phyloP scores from a whole-genome alignment of 2,113 vertebrate genomes.

The Colius striatus region DNA sequence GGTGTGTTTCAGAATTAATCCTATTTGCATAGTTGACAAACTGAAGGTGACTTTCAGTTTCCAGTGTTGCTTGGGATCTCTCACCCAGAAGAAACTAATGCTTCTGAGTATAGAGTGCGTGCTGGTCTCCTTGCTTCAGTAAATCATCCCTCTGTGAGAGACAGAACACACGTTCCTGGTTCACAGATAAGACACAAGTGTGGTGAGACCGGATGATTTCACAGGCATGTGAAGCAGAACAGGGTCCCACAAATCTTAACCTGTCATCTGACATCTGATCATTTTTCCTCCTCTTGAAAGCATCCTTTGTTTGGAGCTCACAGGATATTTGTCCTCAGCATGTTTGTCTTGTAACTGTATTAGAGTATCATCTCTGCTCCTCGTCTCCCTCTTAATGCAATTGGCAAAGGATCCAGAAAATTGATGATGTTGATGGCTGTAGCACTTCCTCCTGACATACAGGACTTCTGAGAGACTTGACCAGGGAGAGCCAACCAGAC shows the following conservation, averaged over 20 bases:
- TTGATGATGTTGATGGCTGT: background rate
- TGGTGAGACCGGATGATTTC: background rate
- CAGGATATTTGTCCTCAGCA: background rate
- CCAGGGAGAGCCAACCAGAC: background rate
- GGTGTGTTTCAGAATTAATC: constrained; percentile 7
- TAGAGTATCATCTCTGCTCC: background rate
- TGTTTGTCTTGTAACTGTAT: background rate
- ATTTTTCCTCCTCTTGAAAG: background rate
- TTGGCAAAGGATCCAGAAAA: background rate
- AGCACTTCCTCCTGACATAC: background rate
- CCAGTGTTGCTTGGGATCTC: background rate
- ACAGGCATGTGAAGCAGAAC: background rate
- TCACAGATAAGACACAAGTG: background rate
- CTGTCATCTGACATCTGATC: background rate
- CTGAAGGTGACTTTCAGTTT: constrained; percentile 39
- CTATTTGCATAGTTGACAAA: background rate
- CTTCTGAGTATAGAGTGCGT: background rate
- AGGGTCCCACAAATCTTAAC: background rate
- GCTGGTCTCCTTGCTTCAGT: background rate
- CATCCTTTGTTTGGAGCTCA: background rate
- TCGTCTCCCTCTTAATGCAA: background rate
- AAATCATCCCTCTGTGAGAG: background rate
- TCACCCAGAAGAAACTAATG: background rate
- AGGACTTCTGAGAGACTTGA: background rate
- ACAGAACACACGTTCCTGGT: background rate